Evolutionary conservation across 2,113 vertebrate genomes (phyloP), one percentile per base, ranked within the genome.

Genomic region (Dasyornis broadbenti): DNA sequence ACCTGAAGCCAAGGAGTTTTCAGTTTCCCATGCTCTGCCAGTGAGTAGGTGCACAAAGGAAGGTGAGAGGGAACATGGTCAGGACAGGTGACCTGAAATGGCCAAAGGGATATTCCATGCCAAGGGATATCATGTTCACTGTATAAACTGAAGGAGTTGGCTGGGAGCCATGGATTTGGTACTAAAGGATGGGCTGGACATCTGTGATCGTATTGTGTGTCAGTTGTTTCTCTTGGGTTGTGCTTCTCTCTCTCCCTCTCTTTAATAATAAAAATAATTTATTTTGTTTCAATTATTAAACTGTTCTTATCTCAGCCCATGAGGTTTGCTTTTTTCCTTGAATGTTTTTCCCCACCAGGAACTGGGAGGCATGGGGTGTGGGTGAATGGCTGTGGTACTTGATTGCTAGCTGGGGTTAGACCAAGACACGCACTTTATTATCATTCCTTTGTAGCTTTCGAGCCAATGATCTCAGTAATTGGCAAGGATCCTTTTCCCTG

Each of bases 201-300:
- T 81, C 6, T 11, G 15, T 28, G 0, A 18, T 82, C 2, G 0
- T 61, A 19, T 8, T 63, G 18, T 10, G 12, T 0, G 2, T 61
- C 30, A 16, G 8, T 61, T 61, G 21, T 69, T 61, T 49, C 12
- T 76, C 12, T 35, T 49, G 30, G 23, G n/a, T 40, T 0, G 0
- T 61, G 11, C 19, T 42, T 76, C 9, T 75, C 7, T 35, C 18
- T 35, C 21, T 47, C 3, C 13, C 5, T 15, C 6, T 52, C 35
- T 47, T 35, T 47, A 49, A 8, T 56, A 37, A 35, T 14, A 56
- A 47, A 69, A 69, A 22, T 68, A 35, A 31, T 42, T 47, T 2
- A 21, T 31, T 76, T 69, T 75, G 17, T 69, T 69, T 56, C n/a
- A 6, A 1, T 35, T 61, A 35, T 49, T 42, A 56, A 77, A 33